A percentile compares a stretch with the other conserved stretches of the same genome.
These are phyloP conservation scores for Ammospiza caudacuta DNA, from an alignment of 2,113 vertebrate species.

Conservation along the genomic window DNA sequence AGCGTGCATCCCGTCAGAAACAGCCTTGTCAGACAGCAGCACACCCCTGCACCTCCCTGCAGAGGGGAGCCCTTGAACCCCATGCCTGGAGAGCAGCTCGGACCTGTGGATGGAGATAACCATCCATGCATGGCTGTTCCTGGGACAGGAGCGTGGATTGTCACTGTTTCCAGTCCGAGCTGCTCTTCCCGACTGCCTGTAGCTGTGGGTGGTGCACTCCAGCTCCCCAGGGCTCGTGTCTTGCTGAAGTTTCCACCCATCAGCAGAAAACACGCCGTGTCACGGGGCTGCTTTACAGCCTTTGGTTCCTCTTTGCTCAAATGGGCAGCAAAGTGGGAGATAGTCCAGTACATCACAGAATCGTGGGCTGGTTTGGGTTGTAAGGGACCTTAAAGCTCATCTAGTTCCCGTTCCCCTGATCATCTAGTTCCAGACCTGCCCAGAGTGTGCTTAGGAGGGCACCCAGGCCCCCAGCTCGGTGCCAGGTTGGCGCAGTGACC, in stretches of 20 bases:
- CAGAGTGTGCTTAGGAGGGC: not conserved
- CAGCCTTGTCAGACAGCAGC: not conserved
- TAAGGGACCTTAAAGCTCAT: not conserved
- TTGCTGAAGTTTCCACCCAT: not conserved
- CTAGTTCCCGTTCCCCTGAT: not conserved
- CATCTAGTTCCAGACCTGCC: not conserved
- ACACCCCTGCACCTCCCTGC: not conserved
- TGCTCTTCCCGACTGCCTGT: not conserved
- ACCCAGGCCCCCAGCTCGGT: not conserved
- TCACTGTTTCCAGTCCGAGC: not conserved
- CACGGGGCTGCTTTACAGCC: not conserved
- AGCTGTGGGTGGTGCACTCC: not conserved
- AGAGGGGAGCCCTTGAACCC: not conserved
- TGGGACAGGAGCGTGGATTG: accelerated
- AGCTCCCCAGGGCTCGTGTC: not conserved
- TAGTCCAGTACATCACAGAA: not conserved
- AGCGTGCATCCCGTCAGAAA: not conserved
- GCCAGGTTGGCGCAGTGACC: not conserved
- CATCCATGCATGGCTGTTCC: not conserved
- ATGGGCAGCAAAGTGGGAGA: not conserved
- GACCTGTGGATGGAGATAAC: not conserved
- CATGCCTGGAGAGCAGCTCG: not conserved
- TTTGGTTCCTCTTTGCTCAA: not conserved
- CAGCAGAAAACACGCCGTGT: not conserved
- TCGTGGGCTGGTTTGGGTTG: not conserved